A percentile compares a stretch with the other conserved stretches of the same genome.
These are phyloP conservation scores for Microcebus lehilahytsara DNA, from an alignment of 2,113 vertebrate genomes.

Conservation along the genomic window DNA sequence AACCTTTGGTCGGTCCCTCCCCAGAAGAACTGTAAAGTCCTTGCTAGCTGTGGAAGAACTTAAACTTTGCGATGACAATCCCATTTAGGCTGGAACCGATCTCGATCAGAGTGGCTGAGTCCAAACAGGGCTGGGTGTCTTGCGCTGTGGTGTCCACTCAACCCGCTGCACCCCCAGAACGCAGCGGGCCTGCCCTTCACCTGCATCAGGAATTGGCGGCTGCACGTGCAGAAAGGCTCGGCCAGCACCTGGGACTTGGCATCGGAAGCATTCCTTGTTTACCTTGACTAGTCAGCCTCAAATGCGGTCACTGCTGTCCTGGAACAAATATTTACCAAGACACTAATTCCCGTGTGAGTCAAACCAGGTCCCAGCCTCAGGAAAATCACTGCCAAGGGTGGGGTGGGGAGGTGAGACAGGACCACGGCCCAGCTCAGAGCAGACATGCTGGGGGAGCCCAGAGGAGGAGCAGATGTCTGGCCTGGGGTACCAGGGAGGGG, in stretches of 20 bases:
- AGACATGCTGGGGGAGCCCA: background rate
- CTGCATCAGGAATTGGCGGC: background rate
- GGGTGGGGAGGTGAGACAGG: background rate
- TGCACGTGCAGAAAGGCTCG: background rate
- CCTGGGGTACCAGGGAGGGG: background rate
- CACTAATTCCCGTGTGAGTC: background rate
- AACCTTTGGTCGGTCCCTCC: background rate
- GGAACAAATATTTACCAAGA: background rate
- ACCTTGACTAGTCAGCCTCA: background rate
- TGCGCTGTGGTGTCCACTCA: no score
- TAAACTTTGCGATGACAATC: background rate
- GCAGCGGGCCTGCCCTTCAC: background rate
- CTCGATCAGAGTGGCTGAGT: background rate
- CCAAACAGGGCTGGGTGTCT: background rate
- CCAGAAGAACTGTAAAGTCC: background rate
- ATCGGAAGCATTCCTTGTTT: background rate
- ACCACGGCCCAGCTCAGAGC: background rate
- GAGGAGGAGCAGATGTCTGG: background rate
- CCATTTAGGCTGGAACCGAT: background rate
- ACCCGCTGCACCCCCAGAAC: rapidly evolving
- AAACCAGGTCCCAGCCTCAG: background rate
- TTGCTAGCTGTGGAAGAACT: background rate
- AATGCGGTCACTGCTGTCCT: rapidly evolving
- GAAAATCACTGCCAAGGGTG: background rate
- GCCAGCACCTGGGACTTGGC: background rate